Evolutionary conservation across 2,888 invertebrate genomes (phyloP).

Genomic region (Luffia ferchaultella): DNA sequence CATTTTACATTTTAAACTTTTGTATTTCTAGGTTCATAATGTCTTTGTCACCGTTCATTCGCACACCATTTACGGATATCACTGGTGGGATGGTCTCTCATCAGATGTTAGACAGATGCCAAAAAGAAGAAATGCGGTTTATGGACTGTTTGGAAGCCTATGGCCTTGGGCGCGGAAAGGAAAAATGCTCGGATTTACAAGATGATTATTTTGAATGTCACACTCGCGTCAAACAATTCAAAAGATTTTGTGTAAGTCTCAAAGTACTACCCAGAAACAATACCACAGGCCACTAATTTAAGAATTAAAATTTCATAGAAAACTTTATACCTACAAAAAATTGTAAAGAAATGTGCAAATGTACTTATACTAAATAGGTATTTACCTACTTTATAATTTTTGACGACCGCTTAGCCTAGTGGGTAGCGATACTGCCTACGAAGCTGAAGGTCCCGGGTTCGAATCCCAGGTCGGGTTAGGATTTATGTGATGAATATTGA

Average conservation of each 20-base stretch:
- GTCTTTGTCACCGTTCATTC: constrained; percentile 72
- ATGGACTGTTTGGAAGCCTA: constrained; percentile 86
- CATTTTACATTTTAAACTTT: not conserved
- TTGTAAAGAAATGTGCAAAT: too few relatives aligned
- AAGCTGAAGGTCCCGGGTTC: too few relatives aligned
- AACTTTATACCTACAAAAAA: too few relatives aligned
- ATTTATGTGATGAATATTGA: too few relatives aligned
- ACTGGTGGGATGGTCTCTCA: constrained; percentile 71
- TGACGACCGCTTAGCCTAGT: too few relatives aligned
- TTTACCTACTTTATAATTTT: too few relatives aligned
- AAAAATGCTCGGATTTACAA: constrained; percentile 70
- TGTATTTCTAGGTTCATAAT: constrained; percentile 28
- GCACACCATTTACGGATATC: constrained; percentile 76
- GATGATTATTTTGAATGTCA: constrained; percentile 78
- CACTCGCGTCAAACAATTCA: constrained; percentile 62
- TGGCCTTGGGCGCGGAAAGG: constrained; percentile 70
- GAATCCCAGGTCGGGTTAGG: too few relatives aligned
- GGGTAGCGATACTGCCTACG: too few relatives aligned
- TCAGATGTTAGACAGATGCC: constrained; percentile 72
- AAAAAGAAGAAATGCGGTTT: constrained; percentile 71
- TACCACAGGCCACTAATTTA: too few relatives aligned
- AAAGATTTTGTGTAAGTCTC: constrained; percentile 61
- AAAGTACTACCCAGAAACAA: not conserved
- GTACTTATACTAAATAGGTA: too few relatives aligned
- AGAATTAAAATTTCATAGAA: too few relatives aligned